Conservation (phyloP, 2,113 vertebrate species). For the Furnarius figulus region DNA sequence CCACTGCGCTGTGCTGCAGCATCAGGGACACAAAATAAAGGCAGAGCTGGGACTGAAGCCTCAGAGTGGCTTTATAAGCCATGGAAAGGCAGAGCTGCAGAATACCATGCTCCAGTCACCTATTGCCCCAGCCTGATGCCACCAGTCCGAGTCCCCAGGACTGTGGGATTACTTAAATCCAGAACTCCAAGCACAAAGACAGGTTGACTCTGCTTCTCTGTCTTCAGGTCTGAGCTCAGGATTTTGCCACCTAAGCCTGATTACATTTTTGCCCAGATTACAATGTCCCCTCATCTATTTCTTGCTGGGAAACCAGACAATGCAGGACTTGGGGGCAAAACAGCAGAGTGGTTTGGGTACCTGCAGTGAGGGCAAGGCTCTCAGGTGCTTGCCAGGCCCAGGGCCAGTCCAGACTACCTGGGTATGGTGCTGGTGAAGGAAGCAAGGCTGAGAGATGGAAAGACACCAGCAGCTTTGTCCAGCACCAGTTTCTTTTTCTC, state of each 20-base stretch:
- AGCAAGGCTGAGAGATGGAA: not conserved
- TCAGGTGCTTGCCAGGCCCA: not conserved
- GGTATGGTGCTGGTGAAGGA: not conserved
- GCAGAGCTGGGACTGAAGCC: not conserved
- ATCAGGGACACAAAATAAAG: not conserved
- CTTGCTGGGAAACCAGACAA: accelerated
- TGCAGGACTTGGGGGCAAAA: accelerated
- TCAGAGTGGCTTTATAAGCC: accelerated
- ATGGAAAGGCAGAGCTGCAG: not conserved
- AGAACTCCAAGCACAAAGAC: not conserved
- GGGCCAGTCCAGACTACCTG: not conserved
- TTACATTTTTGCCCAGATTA: accelerated
- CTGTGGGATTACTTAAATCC: not conserved
- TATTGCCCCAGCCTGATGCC: not conserved
- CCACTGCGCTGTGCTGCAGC: not conserved
- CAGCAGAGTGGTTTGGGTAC: accelerated
- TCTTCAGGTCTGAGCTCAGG: not conserved
- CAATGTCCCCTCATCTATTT: accelerated
- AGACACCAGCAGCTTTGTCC: not conserved
- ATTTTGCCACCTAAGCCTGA: not conserved
- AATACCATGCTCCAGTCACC: accelerated
- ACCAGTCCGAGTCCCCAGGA: not conserved
- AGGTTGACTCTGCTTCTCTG: not conserved
- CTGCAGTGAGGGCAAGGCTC: not conserved
- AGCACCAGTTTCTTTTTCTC: not conserved